A percentile compares a stretch with the other conserved stretches of the same genome.
phyloP scores from a whole-genome alignment of 2,113 vertebrate species.

The Halcyon malimbica region DNA sequence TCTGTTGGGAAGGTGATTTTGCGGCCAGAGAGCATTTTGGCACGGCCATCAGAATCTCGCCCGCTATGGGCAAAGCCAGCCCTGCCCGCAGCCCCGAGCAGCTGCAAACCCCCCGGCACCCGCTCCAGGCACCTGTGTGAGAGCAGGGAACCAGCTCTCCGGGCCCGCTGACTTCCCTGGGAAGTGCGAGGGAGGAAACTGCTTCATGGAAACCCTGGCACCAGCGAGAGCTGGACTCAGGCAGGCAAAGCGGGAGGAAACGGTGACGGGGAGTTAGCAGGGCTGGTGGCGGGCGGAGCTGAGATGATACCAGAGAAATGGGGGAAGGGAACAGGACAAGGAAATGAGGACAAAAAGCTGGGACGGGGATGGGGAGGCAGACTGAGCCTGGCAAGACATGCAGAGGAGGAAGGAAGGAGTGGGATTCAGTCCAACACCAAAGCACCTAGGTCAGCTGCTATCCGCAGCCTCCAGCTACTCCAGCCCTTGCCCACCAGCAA shows the following conservation, averaged over 20 bases:
- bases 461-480: not conserved
- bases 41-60: not conserved
- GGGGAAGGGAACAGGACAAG: not conserved
- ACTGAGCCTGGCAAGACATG: not conserved
- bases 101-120: not conserved
- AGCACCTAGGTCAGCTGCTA: not conserved
- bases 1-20: not conserved
- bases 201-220: not conserved
- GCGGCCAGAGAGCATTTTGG: not conserved
- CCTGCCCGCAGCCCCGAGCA: accelerated
- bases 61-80: not conserved
- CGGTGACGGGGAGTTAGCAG: not conserved
- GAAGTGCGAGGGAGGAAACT: not conserved
- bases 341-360: not conserved
- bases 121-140: not conserved
- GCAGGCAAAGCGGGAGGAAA: not conserved
- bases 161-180: not conserved
- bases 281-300: not conserved
- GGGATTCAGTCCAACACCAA: not conserved
- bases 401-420: not conserved
- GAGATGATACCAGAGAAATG: not conserved
- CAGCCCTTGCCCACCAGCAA: not conserved
- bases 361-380: not conserved
- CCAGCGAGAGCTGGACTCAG: not conserved
- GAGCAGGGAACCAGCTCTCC: not conserved